Evolutionary conservation across 2,113 vertebrate genomes (phyloP).

Genomic region (Jacana jacana): DNA sequence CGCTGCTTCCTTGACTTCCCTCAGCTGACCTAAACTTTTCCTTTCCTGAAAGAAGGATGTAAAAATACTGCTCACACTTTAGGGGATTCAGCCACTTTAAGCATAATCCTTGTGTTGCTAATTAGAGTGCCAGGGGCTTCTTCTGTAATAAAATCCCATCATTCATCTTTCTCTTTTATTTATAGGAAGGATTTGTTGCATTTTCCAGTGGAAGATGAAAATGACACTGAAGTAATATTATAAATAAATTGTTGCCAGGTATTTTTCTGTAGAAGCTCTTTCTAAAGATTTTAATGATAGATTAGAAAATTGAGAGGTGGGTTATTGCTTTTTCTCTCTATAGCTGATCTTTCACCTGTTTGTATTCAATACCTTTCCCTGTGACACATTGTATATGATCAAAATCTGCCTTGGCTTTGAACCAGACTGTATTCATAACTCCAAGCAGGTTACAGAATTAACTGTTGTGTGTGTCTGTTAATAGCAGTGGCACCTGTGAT

Average conservation of each 20-base stretch:
- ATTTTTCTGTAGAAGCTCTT: background rate
- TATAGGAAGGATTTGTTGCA: background rate
- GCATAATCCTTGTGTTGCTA: slow-evolving; percentile 28
- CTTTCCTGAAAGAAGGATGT: background rate
- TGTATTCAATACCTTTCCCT: background rate
- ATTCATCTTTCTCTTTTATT: background rate
- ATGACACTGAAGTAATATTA: background rate
- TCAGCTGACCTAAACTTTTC: slow-evolving; percentile 36
- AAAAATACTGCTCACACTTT: background rate
- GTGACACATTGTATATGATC: background rate
- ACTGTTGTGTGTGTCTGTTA: background rate
- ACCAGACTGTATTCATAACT: background rate
- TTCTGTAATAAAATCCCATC: background rate
- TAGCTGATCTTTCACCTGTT: background rate
- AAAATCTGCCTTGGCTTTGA: background rate
- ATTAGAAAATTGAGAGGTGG: background rate
- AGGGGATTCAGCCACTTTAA: slow-evolving; percentile 14
- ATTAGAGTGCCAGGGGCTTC: background rate
- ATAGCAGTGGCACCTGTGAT: background rate
- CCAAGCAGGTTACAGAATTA: background rate
- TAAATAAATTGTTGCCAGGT: background rate
- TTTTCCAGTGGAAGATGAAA: background rate
- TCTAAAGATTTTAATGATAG: background rate
- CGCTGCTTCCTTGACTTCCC: background rate
- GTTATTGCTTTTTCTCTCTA: background rate